phyloP scores from a whole-genome alignment of 2,888 invertebrate species.

The Meghimatium bilineatum region DNA sequence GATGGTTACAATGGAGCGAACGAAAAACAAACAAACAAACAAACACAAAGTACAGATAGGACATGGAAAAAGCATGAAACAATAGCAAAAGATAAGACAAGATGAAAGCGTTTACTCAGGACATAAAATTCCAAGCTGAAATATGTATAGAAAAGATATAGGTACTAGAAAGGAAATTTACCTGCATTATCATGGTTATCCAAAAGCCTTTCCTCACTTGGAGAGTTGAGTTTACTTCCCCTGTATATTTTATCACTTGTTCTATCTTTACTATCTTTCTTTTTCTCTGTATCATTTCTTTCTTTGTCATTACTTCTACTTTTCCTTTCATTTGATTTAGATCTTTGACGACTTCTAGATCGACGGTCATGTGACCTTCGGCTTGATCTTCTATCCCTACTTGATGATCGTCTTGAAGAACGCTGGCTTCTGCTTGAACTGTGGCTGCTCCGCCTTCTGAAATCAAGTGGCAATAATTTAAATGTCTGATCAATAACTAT shows the following conservation, averaged over 20 bases:
- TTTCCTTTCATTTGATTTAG: constrained; percentile 40
- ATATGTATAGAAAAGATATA: too few species aligned
- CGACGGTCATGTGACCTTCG: constrained; percentile 24
- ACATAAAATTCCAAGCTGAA: too few species aligned
- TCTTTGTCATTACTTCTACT: constrained; percentile 25
- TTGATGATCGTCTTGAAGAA: constrained; percentile 39
- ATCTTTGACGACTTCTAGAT: constrained; percentile 36
- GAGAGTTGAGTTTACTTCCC: background rate
- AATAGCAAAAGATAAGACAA: background rate
- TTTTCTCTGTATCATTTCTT: constrained; percentile 13
- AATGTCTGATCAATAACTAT: too few species aligned
- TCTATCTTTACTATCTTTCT: constrained; percentile 26
- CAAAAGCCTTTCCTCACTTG: background rate
- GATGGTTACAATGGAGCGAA: too few species aligned
- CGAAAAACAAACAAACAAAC: too few species aligned
- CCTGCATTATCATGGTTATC: constrained; percentile 12
- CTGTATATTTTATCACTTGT: background rate
- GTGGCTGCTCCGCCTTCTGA: constrained; percentile 19
- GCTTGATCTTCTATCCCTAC: constrained; percentile 29
- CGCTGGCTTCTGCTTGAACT: constrained; percentile 33
- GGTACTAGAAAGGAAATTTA: background rate
- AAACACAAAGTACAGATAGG: too few species aligned
- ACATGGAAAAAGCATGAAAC: too few species aligned
- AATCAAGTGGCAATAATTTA: background rate
- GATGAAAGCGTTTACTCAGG: too few species aligned